These are phyloP conservation scores for Neotoxoptera formosana DNA, from an alignment of 1,140 invertebrate genomes.

Conservation along the genomic window DNA sequence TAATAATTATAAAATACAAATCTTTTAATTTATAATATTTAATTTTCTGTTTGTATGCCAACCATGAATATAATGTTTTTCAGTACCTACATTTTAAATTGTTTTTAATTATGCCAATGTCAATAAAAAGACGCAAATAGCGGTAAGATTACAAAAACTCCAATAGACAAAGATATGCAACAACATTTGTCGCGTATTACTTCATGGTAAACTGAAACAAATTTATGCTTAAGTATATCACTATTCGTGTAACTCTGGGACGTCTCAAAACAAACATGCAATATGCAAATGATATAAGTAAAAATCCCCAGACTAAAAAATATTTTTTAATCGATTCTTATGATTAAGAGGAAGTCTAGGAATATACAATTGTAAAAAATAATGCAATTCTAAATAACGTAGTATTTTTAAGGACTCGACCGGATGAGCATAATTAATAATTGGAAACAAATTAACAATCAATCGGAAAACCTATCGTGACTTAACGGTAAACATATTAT, in stretches of 20 bases:
- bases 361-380: background rate
- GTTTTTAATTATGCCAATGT: background rate
- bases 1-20: no score
- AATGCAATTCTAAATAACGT: background rate
- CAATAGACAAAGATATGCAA: background rate
- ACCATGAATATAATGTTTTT: no score
- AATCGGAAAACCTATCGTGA: background rate
- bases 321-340: background rate
- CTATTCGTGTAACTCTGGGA: background rate
- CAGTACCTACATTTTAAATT: no score
- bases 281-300: background rate
- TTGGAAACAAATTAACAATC: background rate
- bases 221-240: background rate
- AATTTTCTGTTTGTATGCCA: background rate
- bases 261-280: background rate
- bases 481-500: slow-evolving; percentile 8
- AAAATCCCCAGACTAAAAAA: background rate
- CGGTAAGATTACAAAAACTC: background rate
- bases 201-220: background rate
- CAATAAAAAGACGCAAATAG: no score
- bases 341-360: background rate
- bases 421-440: slow-evolving; percentile 19
- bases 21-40: background rate
- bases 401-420: background rate
- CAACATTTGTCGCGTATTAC: background rate